Conservation (phyloP, 2,797 vertebrate species). For the Malurus splendens region DNA sequence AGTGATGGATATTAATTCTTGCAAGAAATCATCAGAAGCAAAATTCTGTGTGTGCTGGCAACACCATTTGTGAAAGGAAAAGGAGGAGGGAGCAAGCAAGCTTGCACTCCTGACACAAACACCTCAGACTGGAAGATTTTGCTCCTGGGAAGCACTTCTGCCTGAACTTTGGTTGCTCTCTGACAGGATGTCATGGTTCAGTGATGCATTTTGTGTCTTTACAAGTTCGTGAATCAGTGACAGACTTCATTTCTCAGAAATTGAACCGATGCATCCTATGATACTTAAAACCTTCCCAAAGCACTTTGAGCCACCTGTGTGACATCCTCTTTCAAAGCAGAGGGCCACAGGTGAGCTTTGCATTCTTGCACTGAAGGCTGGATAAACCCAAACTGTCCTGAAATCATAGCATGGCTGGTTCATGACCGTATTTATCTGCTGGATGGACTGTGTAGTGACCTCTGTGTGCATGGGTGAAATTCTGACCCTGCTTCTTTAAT, state of each 20-base stretch:
- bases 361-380: neutral
- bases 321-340: neutral
- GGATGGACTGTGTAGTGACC: neutral
- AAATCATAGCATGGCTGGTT: neutral
- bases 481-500: neutral
- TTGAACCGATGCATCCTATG: accelerated
- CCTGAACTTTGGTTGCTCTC: neutral
- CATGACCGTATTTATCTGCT: neutral
- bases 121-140: neutral
- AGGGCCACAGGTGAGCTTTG: neutral
- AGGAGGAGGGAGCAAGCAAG: neutral
- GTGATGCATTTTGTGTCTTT: neutral
- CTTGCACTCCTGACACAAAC: neutral
- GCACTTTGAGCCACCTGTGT: neutral
- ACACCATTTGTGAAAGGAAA: accelerated
- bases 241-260: neutral
- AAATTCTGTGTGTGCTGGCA: neutral
- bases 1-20: neutral
- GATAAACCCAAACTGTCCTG: neutral
- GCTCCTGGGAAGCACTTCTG: neutral
- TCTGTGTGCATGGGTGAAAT: neutral
- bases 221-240: neutral
- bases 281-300: neutral
- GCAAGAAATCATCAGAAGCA: neutral
- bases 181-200: neutral